Percentiles rank a stretch among this genome's conserved stretches.
These are phyloP conservation scores for Pipistrellus kuhlii DNA, from an alignment of 2,797 vertebrate genomes.

Conservation along the genomic window DNA sequence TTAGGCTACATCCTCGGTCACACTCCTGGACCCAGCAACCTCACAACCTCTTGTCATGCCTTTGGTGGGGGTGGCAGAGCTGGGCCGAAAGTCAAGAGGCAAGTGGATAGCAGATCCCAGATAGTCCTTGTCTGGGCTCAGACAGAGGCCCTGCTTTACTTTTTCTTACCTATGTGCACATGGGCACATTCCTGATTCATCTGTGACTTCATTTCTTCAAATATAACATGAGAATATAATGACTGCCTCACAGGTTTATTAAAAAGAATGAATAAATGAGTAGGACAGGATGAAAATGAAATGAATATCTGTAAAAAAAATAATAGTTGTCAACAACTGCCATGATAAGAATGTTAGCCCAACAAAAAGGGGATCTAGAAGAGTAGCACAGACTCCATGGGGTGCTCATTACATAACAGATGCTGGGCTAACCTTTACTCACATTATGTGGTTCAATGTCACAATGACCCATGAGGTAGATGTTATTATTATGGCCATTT, in stretches of 20 bases:
- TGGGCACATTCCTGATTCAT: neutral
- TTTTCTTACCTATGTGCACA: no score
- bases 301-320: neutral
- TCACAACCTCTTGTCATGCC: neutral
- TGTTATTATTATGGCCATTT: neutral
- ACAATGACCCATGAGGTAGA: neutral
- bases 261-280: neutral
- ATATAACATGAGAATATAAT: neutral
- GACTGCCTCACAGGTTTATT: neutral
- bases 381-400: no score
- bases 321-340: neutral
- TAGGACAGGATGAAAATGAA: neutral
- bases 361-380: neutral
- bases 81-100: no score
- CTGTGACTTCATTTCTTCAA: neutral
- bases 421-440: neutral
- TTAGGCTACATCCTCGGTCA: neutral
- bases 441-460: neutral
- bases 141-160: neutral
- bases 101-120: neutral
- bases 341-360: neutral
- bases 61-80: neutral
- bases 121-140: accelerated
- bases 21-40: neutral
- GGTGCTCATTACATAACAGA: neutral